phyloP scores from a whole-genome alignment of 2,888 invertebrate species.

The Latrodectus elegans region DNA sequence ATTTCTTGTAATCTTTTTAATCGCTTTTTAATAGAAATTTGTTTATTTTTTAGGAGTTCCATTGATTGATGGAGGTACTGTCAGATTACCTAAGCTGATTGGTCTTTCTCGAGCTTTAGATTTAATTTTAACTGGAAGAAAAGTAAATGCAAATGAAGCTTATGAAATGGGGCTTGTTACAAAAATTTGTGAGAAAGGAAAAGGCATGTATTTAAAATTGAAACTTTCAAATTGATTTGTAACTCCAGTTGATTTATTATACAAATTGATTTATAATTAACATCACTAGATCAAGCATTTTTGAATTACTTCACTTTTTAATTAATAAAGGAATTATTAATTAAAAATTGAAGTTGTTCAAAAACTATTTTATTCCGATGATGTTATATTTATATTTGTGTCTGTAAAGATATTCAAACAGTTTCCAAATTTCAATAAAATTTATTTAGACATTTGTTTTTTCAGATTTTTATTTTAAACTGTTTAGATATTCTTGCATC shows the following conservation, averaged over 20 bases:
- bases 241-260: no score
- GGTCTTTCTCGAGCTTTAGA: slow-evolving; percentile 91
- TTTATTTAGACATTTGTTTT: no score
- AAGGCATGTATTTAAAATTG: slow-evolving; percentile 35
- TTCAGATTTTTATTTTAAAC: no score
- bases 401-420: no score
- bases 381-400: no score
- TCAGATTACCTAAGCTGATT: slow-evolving; percentile 86
- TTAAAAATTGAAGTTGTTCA: background rate
- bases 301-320: background rate
- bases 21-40: no score
- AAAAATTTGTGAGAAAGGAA: slow-evolving; percentile 49
- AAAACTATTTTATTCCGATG: background rate
- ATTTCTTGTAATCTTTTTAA: no score
- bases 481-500: no score
- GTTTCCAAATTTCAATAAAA: no score
- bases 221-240: background rate
- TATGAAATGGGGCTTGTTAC: slow-evolving; percentile 84
- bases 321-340: background rate
- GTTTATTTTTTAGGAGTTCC: slow-evolving; percentile 81
- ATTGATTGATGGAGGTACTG: slow-evolving; percentile 86
- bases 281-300: background rate
- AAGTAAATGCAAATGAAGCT: slow-evolving; percentile 86
- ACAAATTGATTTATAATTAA: background rate
- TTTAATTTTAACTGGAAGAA: slow-evolving; percentile 89